Conservation (phyloP, 2,113 vertebrate species). For the Gracilinanus agilis region DNA sequence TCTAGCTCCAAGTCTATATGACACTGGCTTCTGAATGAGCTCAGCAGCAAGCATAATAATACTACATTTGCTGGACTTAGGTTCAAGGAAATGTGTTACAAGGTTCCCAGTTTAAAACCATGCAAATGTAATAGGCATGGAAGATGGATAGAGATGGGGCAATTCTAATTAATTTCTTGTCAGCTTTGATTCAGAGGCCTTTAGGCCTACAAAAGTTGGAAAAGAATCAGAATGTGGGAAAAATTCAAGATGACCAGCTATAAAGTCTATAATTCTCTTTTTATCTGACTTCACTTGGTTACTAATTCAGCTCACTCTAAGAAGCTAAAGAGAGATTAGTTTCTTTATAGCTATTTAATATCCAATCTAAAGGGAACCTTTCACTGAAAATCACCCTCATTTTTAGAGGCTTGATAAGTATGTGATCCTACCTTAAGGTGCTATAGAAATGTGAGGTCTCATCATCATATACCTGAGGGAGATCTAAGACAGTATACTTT, state of each 20-base stretch:
- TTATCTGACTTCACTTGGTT: neutral
- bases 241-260: neutral
- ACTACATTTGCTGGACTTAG: neutral
- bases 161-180: neutral
- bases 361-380: conserved; percentile 1
- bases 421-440: neutral
- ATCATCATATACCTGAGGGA: neutral
- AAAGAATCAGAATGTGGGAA: neutral
- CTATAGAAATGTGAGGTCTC: neutral
- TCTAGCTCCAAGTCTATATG: neutral
- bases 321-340: neutral
- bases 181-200: neutral
- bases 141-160: neutral
- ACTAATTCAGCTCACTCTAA: neutral
- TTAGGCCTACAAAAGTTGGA: neutral
- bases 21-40: neutral
- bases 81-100: neutral
- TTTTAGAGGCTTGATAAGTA: neutral
- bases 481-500: neutral
- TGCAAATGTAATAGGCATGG: neutral
- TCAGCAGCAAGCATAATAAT: neutral
- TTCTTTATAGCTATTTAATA: neutral
- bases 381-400: neutral
- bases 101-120: neutral
- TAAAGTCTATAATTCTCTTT: neutral